Evolutionary conservation across 1,140 invertebrate genomes (phyloP).

Genomic region (Aphaenogaster ashmeadi): DNA sequence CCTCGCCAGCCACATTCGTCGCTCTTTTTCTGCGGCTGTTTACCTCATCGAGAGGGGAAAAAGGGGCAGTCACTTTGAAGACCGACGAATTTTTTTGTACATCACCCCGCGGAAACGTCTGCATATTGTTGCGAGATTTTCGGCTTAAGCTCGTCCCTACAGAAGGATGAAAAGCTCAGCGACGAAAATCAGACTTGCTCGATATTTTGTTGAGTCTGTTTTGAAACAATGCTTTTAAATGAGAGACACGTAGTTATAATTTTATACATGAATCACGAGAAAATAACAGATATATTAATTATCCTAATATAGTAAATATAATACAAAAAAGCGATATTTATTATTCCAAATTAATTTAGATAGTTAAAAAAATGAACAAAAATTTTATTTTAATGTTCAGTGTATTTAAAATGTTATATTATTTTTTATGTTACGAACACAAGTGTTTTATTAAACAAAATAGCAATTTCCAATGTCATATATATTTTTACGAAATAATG

Average conservation of each 20-base stretch:
- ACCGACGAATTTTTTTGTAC: constrained; percentile 59
- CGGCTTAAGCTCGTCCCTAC: background rate
- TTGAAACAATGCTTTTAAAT: background rate
- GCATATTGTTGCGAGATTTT: constrained; percentile 46
- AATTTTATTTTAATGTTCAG: background rate
- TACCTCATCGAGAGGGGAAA: constrained; percentile 35
- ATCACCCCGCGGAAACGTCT: constrained; percentile 46
- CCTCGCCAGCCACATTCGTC: constrained; percentile 24
- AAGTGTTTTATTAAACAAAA: constrained; percentile 1
- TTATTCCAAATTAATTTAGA: background rate
- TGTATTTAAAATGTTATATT: background rate
- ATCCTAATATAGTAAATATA: background rate
- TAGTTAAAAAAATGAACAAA: background rate
- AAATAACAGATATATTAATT: background rate
- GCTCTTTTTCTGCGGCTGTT: constrained; percentile 63
- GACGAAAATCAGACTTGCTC: background rate
- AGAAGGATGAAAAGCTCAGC: background rate
- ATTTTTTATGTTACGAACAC: background rate
- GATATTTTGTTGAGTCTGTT: background rate
- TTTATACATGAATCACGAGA: background rate
- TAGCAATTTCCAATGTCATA: background rate
- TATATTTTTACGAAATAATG: background rate
- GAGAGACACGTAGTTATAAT: background rate
- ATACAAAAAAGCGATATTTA: background rate
- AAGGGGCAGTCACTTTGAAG: constrained; percentile 42